phyloP scores from a whole-genome alignment of 2,113 vertebrate species.

The Ivindomyrus marchei region DNA sequence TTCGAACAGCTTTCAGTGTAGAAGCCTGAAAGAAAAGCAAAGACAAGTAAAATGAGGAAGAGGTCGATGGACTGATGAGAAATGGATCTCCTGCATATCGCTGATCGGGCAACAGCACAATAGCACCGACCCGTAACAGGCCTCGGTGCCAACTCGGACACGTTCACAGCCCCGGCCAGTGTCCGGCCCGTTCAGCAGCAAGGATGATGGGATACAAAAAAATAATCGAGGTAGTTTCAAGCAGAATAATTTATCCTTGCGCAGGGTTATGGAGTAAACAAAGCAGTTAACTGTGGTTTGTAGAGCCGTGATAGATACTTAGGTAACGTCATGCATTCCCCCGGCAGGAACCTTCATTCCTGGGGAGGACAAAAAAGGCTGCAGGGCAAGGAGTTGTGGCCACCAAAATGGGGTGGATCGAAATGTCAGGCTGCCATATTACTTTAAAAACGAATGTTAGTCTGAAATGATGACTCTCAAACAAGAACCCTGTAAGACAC shows the following conservation, averaged over 20 bases:
- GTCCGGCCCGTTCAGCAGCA: neutral
- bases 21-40: neutral
- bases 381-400: neutral
- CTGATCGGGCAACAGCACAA: neutral
- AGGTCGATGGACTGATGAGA: neutral
- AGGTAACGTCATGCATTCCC: neutral
- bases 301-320: neutral
- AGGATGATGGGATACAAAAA: neutral
- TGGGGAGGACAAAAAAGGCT: neutral
- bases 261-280: neutral
- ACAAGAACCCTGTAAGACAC: neutral
- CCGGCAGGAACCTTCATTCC: neutral
- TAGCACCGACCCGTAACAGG: neutral
- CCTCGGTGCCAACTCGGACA: fast-evolving
- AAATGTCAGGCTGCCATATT: neutral
- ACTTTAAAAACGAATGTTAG: neutral
- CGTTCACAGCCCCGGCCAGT: neutral
- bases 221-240: neutral
- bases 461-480: neutral
- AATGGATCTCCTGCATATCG: neutral
- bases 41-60: neutral
- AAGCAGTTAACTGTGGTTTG: neutral
- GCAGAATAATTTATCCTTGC: neutral
- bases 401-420: neutral
- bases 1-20: neutral